These are phyloP conservation scores for Vollenhovia emeryi DNA, from an alignment of 1,140 invertebrate species.

Conservation along the genomic window DNA sequence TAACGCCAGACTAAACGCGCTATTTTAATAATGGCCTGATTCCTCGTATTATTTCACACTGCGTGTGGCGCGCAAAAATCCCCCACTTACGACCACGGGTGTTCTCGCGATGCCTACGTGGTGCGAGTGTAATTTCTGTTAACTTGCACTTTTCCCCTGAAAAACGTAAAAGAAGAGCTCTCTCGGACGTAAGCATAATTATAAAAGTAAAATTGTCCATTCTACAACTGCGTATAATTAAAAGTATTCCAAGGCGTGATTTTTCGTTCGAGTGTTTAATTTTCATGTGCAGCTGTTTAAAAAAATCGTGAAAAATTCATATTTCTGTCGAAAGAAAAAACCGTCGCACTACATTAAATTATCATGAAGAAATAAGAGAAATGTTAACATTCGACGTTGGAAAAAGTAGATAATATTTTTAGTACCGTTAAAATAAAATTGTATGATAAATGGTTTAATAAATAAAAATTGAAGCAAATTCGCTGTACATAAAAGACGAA, in stretches of 20 bases:
- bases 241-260: constrained; percentile 11
- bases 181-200: neutral
- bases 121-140: constrained; percentile 19
- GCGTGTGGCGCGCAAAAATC: constrained; percentile 35
- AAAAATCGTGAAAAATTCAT: neutral
- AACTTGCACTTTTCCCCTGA: neutral
- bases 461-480: neutral
- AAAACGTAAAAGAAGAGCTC: neutral
- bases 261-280: neutral
- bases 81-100: neutral
- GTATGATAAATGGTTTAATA: neutral
- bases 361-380: neutral
- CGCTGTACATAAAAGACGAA: neutral
- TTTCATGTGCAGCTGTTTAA: neutral
- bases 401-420: neutral
- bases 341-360: neutral
- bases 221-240: neutral
- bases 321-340: neutral
- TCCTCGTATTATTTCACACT: constrained; percentile 50
- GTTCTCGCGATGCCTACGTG: neutral
- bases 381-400: neutral
- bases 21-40: constrained; percentile 61
- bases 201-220: constrained; percentile 3
- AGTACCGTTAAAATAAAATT: neutral
- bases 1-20: constrained; percentile 57